Evolutionary conservation across 2,888 invertebrate genomes (phyloP), one percentile per base, ranked within the genome.

Genomic region (Himalopsyche tibetana): DNA sequence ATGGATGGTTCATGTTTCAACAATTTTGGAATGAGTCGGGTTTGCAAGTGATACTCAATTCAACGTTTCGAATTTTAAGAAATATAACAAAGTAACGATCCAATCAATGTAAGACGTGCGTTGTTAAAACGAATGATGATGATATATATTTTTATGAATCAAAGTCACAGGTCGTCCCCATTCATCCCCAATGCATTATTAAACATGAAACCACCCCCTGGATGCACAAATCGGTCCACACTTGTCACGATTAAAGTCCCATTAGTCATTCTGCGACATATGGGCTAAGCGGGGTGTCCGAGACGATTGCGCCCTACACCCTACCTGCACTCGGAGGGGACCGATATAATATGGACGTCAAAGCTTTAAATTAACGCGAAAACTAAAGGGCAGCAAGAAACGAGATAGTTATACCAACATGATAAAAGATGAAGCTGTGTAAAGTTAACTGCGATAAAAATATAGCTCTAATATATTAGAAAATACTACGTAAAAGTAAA

Each of bases 191-290:
- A 63, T 63, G 63, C 19, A 63, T 19, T 63, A 63, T 19, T 63
- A 19, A 63, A 19, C 63, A 63, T 19, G 63, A 63, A 63, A 63
- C 63, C 63, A 63, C 63, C 63, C 63, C 63, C 63, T 63, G 63
- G 63, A 63, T 28, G 63, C 63, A 63, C 28, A 63, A 63, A 63
- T 63, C 63, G 63, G 63, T n/a, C 63, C 80, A 81, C 87, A 87
- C 87, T 87, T 87, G 87, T 87, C 87, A 56, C 87, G 40, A 85
- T 85, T 84, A 85, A 82, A 92, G 92, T 91, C 91, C 91, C 92
- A 91, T 92, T 91, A 92, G 90, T 89, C 90, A 89, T 89, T 90
- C 89, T 90, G 90, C 89, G 90, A 89, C 93, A 93, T 93, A 93
- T 92, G 92, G 90, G 91, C 89, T 86, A 89, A 88, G 90, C 90